phyloP scores from a whole-genome alignment of 2,113 vertebrate genomes.

The Ophthalmolycus amberensis region DNA sequence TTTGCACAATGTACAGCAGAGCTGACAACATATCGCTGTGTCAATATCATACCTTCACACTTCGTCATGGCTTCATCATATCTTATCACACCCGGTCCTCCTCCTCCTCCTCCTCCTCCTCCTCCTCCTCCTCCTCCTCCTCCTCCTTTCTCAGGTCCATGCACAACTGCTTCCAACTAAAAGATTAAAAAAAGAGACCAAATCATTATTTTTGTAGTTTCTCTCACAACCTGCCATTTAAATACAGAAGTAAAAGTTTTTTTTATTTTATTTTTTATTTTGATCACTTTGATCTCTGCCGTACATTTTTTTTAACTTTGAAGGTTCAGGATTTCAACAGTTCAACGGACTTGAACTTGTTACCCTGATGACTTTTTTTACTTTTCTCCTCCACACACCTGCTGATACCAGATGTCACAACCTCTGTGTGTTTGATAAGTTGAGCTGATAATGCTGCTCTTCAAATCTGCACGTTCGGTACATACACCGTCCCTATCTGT shows the following conservation, averaged over 20 bases:
- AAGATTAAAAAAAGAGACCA: background rate
- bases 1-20: background rate
- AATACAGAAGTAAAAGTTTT: background rate
- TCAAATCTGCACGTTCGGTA: constrained; percentile 33
- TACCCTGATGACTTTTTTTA: background rate
- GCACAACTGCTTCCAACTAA: background rate
- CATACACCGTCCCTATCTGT: background rate
- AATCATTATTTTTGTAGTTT: background rate
- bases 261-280: background rate
- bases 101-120: too few species aligned
- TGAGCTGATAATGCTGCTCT: background rate
- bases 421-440: constrained; percentile 38
- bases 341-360: background rate
- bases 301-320: background rate
- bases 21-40: background rate
- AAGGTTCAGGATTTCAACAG: background rate
- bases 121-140: background rate
- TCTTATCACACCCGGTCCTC: background rate
- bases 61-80: constrained; percentile 2
- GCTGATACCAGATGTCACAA: constrained; percentile 3
- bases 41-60: constrained; percentile 15
- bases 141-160: background rate
- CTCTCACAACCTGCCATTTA: background rate
- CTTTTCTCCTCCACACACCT: background rate
- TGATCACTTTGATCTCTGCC: background rate